Percentiles rank a stretch among this genome's conserved stretches.
phyloP scores from a whole-genome alignment of 2,888 invertebrate genomes.

The Strigamia maritima region DNA sequence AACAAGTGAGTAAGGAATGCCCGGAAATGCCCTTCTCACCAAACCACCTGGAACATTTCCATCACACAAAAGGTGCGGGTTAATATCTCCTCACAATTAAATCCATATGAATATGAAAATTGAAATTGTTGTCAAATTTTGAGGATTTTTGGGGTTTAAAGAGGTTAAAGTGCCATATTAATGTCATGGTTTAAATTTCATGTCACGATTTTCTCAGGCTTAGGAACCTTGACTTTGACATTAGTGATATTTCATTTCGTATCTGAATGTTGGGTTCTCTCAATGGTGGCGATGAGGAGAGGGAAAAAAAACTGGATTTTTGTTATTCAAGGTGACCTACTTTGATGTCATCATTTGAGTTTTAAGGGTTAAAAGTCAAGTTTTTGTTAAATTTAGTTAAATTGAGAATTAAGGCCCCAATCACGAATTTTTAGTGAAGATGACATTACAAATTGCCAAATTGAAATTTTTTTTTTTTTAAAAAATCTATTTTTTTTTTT shows the following conservation, averaged over 20 bases:
- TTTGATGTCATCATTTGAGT: neutral
- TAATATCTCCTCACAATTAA: neutral
- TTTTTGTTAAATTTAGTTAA: neutral
- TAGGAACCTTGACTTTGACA: neutral
- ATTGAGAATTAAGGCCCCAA: neutral
- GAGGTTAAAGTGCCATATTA: too few species aligned
- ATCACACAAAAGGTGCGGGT: slow-evolving; percentile 14
- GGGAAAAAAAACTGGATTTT: neutral
- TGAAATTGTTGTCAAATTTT: neutral
- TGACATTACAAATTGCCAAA: too few species aligned
- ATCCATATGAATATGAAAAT: neutral
- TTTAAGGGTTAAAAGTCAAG: neutral
- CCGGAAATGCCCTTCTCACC: slow-evolving; percentile 18
- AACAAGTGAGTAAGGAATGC: slow-evolving; percentile 21
- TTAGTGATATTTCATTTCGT: neutral
- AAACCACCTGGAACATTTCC: slow-evolving; percentile 20
- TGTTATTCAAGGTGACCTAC: neutral
- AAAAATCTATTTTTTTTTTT: neutral
- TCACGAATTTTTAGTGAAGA: too few species aligned
- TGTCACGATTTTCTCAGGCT: neutral
- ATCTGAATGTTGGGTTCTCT: too few species aligned
- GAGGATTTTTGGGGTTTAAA: neutral
- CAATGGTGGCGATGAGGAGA: too few species aligned
- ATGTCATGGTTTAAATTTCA: neutral
- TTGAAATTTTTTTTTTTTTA: neutral